phyloP scores from a whole-genome alignment of 1,140 invertebrate species.

The Sarcophaga peregrina region DNA sequence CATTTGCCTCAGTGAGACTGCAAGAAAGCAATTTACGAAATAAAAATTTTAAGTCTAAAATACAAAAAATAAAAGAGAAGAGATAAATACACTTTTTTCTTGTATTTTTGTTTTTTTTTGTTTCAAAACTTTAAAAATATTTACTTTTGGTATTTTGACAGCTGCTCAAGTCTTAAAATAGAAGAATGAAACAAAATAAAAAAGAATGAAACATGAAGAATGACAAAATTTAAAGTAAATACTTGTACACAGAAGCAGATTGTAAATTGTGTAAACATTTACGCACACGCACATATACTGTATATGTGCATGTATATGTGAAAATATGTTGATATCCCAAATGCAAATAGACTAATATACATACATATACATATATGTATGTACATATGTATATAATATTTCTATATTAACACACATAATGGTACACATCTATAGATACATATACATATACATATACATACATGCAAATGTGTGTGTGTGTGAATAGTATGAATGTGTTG shows the following conservation, averaged over 20 bases:
- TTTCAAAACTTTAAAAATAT: slow-evolving; percentile 12
- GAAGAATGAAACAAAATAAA: not conserved
- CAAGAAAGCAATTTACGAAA: not conserved
- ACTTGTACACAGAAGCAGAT: slow-evolving; percentile 11
- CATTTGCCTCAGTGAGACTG: not conserved
- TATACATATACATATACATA: too few relatives aligned
- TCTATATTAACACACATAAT: too few relatives aligned
- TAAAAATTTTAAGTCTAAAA: not conserved
- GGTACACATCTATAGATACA: too few relatives aligned
- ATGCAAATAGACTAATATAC: too few relatives aligned
- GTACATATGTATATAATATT: too few relatives aligned
- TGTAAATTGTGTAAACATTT: not conserved
- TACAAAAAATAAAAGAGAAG: not conserved
- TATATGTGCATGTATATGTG: not conserved
- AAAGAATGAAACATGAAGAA: not conserved
- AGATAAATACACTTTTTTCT: too few relatives aligned
- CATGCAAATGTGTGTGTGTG: too few relatives aligned
- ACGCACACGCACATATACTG: not conserved
- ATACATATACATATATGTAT: too few relatives aligned
- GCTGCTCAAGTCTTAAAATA: not conserved
- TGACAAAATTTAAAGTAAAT: slow-evolving; percentile 25
- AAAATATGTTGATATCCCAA: too few relatives aligned
- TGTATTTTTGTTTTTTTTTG: not conserved
- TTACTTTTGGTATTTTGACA: slow-evolving; percentile 25
- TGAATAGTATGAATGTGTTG: not conserved